Percentiles rank a stretch among this genome's conserved stretches.
Conservation (phyloP, 2,113 vertebrate genomes). For the Dicentrarchus labrax region DNA sequence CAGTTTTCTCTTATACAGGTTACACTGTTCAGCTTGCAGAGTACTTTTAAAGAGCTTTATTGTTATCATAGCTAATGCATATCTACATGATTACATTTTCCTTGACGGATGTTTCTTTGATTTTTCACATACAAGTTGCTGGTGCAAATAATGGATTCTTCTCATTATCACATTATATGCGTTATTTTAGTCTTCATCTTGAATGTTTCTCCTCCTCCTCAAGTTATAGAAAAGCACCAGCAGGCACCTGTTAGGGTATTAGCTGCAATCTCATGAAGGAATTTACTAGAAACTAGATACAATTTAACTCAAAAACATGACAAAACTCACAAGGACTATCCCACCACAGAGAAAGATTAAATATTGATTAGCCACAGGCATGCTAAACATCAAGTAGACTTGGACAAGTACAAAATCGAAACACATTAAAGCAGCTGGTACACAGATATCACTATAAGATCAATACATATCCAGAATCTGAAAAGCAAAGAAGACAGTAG, state of each 20-base stretch:
- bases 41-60: background rate
- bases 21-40: background rate
- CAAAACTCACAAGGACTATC: background rate
- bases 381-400: slow-evolving; percentile 21
- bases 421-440: slow-evolving; percentile 47
- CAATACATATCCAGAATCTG: slow-evolving; percentile 27
- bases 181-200: background rate
- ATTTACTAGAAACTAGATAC: slow-evolving; percentile 1
- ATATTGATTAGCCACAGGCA: slow-evolving; percentile 59
- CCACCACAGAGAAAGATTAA: slow-evolving; percentile 49
- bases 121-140: background rate
- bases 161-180: background rate
- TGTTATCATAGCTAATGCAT: background rate
- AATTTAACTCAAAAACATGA: slow-evolving; percentile 21
- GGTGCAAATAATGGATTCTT: background rate
- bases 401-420: slow-evolving; percentile 42
- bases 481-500: slow-evolving; percentile 5
- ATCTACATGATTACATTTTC: background rate
- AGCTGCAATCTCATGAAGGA: slow-evolving; percentile 9
- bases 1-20: background rate
- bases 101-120: background rate
- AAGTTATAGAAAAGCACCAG: background rate
- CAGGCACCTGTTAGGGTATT: background rate
- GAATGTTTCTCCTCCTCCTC: background rate
- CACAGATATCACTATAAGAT: slow-evolving; percentile 34